Percentiles rank a stretch among this genome's conserved stretches.
Conservation (phyloP, 2,113 vertebrate genomes). For the Seriola quinqueradiata region DNA sequence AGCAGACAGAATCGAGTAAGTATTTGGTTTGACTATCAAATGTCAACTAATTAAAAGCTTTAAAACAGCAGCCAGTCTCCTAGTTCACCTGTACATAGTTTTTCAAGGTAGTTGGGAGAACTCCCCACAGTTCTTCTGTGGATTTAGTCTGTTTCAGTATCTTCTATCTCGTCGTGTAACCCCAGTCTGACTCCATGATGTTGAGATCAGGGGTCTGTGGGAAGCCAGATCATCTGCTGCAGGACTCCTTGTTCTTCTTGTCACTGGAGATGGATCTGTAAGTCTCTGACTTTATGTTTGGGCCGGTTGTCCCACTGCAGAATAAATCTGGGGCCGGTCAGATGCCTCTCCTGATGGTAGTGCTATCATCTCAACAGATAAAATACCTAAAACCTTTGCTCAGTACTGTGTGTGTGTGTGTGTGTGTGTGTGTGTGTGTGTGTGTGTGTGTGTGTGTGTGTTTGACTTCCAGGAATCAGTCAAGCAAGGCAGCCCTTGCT, state of each 20-base stretch:
- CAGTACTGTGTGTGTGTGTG: background rate
- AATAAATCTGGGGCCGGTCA: background rate
- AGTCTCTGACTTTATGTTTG: background rate
- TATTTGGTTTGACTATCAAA: background rate
- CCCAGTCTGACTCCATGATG: background rate
- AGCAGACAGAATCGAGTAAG: background rate
- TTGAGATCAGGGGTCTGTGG: background rate
- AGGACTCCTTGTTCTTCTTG: background rate
- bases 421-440: background rate
- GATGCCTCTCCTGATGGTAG: background rate
- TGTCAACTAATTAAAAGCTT: background rate
- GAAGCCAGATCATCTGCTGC: background rate
- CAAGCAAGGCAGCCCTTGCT: slow-evolving; percentile 2
- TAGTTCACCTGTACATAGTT: background rate
- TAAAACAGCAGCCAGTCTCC: background rate
- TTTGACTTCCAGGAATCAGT: background rate
- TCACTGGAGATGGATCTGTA: background rate
- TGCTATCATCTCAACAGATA: background rate
- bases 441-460: background rate
- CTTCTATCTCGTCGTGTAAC: background rate
- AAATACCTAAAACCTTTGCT: background rate
- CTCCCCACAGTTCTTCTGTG: background rate
- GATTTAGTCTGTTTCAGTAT: background rate
- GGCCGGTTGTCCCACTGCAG: background rate
- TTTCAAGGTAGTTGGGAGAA: background rate